Evolutionary conservation across 2,797 vertebrate species (phyloP).

Genomic region (Malacoraja senta): DNA sequence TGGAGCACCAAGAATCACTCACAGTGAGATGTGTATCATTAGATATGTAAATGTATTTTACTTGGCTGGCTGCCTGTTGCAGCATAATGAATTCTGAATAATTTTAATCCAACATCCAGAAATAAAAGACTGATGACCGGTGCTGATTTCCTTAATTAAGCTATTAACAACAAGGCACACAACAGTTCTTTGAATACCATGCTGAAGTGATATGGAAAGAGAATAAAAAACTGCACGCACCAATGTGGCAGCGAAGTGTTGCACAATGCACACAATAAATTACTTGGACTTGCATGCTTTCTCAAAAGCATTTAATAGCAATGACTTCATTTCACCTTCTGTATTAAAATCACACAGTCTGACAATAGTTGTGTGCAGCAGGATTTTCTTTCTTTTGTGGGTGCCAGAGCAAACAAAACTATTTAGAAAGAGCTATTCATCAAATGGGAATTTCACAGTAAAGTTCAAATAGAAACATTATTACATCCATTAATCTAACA

Average conservation of each 20-base stretch:
- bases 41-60: slow-evolving; percentile 38
- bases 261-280: slow-evolving; percentile 9
- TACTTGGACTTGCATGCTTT: slow-evolving; percentile 7
- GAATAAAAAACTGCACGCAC: not conserved
- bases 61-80: slow-evolving; percentile 32
- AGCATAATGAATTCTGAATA: slow-evolving; percentile 30
- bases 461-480: slow-evolving; percentile 20
- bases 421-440: slow-evolving; percentile 6
- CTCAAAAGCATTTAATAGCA: slow-evolving; percentile 22
- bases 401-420: slow-evolving; percentile 22
- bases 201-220: not conserved
- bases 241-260: slow-evolving; percentile 4
- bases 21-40: slow-evolving; percentile 25
- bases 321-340: slow-evolving; percentile 17
- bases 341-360: slow-evolving; percentile 10
- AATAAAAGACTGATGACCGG: slow-evolving; percentile 20
- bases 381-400: not conserved
- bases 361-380: not conserved
- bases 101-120: slow-evolving; percentile 16
- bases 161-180: slow-evolving; percentile 13
- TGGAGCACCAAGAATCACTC: not conserved
- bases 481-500: slow-evolving; percentile 33
- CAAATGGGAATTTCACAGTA: not conserved
- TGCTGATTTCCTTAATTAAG: slow-evolving; percentile 24
- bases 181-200: not conserved